Percentiles rank a stretch among this genome's conserved stretches.
phyloP scores from a whole-genome alignment of 2,888 invertebrate genomes.

The Diogma glabrata region DNA sequence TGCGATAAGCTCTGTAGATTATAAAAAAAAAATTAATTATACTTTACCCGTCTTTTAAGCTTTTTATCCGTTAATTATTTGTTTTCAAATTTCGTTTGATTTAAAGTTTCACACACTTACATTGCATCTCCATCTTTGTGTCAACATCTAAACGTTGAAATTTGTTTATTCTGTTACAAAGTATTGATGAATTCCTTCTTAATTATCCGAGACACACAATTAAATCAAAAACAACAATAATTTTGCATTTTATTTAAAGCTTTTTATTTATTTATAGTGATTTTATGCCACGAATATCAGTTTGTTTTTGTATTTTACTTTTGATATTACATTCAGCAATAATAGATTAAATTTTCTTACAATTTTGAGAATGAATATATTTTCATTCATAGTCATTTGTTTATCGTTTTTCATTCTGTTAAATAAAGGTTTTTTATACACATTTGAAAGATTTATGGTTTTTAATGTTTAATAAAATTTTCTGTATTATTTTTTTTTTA shows the following conservation, averaged over 20 bases:
- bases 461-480: constrained; percentile 6
- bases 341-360: constrained; percentile 1
- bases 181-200: too few relatives aligned
- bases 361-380: constrained; percentile 2
- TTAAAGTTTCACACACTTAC: too few relatives aligned
- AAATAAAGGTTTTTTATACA: background rate
- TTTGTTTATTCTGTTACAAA: too few relatives aligned
- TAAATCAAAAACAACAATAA: too few relatives aligned
- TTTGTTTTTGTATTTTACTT: constrained; percentile 1
- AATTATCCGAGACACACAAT: too few relatives aligned
- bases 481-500: background rate
- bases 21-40: too few relatives aligned
- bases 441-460: background rate
- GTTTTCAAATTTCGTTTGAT: too few relatives aligned
- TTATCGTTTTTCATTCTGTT: constrained; percentile 4
- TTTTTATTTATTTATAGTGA: constrained; percentile 9
- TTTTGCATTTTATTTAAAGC: constrained; percentile 8
- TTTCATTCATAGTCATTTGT: constrained; percentile 1
- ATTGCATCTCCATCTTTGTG: too few relatives aligned
- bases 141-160: too few relatives aligned
- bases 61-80: too few relatives aligned
- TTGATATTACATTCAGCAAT: constrained; percentile 9
- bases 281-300: constrained; percentile 8
- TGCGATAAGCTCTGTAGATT: too few relatives aligned
- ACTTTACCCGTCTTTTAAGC: too few relatives aligned